Evolutionary conservation across 2,797 vertebrate genomes (phyloP), one percentile per base, ranked within the genome.

Genomic region (Anguilla megastoma): DNA sequence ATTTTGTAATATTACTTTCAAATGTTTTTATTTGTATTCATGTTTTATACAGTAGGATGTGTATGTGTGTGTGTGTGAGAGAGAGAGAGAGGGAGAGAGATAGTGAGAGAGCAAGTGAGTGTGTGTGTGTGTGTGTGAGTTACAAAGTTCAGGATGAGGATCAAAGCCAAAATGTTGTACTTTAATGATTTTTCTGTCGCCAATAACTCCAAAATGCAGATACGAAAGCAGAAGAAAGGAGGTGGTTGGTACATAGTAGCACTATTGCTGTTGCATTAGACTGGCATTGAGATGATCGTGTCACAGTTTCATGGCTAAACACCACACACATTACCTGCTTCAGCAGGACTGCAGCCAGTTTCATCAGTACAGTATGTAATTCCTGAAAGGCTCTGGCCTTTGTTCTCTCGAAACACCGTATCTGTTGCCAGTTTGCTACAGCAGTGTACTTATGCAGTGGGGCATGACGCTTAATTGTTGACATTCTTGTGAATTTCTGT

Each of bases 401-500:
- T 14, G 12, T 24, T 18, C n/a, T 58, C 52, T 84, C 16, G 0
- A 58, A 30, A 1, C 45, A 82, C 79, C 50, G 79, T 50, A 16
- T 84, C 8, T 84, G 50, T 56, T 84, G 50, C 52, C 33, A 14
- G 41, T 84, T 30, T 84, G 21, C 27, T 7, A 3, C 50, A 84
- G 27, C n/a, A 6, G 12, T 58, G 83, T 56, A 84, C 16, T 30
- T 56, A 58, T 16, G 83, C 50, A 56, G 54, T 56, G 50, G 45
- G 27, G 27, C 50, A 30, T 56, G 30, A 56, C 9, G 83, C 50
- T 54, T 30, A 12, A 52, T 54, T 84, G 83, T 84, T 84, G 83
- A 84, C 4, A 84, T 84, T 56, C 4, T 16, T 84, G 83, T 58
- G 52, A 58, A 84, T 33, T 84, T 84, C 50, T 84, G 30, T 84